Conservation (phyloP, 2,113 vertebrate species). For the Paradisaea rubra region DNA sequence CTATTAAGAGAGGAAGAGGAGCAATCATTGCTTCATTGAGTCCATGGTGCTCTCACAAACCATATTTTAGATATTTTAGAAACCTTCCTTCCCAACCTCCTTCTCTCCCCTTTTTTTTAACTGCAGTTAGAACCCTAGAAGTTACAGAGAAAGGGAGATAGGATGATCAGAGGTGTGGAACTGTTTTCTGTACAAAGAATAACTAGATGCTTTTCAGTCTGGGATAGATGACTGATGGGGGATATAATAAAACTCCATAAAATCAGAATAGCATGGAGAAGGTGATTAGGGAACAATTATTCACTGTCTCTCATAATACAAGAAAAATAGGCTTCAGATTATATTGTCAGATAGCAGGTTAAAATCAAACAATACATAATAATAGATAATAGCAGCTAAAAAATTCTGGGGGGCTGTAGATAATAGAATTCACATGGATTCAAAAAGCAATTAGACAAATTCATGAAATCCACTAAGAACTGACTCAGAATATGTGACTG, state of each 20-base stretch:
- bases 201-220: constrained; percentile 10
- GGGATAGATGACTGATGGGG: background rate
- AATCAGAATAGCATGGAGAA: constrained; percentile 21
- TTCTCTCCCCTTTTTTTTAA: background rate
- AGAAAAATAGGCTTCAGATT: constrained; percentile 8
- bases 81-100: background rate
- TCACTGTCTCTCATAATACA: background rate
- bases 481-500: background rate
- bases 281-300: constrained; percentile 37
- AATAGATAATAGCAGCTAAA: constrained; percentile 2
- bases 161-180: background rate
- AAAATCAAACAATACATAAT: constrained; percentile 29
- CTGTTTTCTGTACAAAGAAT: background rate
- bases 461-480: background rate
- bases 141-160: background rate
- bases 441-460: background rate
- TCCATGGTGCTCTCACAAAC: background rate
- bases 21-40: background rate
- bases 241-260: constrained; percentile 35
- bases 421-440: constrained; percentile 25
- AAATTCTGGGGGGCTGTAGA: background rate
- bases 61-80: background rate
- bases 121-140: background rate
- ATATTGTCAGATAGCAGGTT: constrained; percentile 33
- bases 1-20: background rate